These are phyloP conservation scores for Elanoides forficatus DNA, from an alignment of 2,113 vertebrate species.

Conservation along the genomic window DNA sequence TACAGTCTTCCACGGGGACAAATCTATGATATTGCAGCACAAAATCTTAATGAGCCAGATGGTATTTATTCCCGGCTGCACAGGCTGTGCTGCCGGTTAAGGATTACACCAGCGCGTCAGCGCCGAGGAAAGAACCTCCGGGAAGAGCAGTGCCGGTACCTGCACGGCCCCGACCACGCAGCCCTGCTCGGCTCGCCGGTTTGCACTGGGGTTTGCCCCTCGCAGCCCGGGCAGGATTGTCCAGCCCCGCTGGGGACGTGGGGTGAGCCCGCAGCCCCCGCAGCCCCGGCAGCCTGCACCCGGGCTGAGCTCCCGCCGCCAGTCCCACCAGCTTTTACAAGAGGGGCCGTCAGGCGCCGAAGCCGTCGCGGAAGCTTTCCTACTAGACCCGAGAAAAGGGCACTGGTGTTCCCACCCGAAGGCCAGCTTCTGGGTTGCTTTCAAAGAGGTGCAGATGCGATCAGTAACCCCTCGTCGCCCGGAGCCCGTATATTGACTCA, in stretches of 20 bases:
- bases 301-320: accelerated
- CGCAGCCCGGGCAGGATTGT: accelerated
- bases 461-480: background rate
- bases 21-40: background rate
- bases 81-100: background rate
- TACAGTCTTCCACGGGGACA: background rate
- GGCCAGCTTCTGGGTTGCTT: background rate
- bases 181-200: accelerated
- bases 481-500: accelerated
- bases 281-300: accelerated
- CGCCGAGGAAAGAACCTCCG: background rate
- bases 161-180: accelerated
- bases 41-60: background rate
- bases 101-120: background rate
- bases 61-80: background rate
- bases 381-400: background rate
- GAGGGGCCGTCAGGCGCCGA: background rate
- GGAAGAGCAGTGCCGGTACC: accelerated
- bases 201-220: background rate
- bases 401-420: accelerated
- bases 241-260: accelerated
- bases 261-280: background rate
- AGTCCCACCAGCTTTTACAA: background rate
- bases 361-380: accelerated
- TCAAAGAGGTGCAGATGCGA: background rate